Percentiles rank a stretch among this genome's conserved stretches.
Conservation (phyloP, 2,113 vertebrate species). For the Pygoscelis adeliae region DNA sequence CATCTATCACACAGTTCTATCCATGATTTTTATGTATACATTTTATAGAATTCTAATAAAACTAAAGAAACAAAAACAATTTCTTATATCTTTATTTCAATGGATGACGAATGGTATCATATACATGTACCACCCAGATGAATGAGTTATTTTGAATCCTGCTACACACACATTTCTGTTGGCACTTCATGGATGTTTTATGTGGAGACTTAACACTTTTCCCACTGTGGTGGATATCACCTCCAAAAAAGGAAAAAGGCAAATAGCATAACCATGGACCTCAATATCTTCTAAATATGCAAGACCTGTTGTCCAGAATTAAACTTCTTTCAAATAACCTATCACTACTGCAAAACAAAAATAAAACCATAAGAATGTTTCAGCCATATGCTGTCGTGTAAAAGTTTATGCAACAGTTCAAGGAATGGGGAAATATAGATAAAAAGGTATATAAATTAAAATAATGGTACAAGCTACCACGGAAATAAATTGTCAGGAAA, state of each 20-base stretch:
- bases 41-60: neutral
- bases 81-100: neutral
- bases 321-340: neutral
- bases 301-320: neutral
- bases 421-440: neutral
- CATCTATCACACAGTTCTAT: neutral
- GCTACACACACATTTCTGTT: neutral
- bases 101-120: neutral
- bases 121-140: fast-evolving
- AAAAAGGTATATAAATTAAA: neutral
- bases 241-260: neutral
- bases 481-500: neutral
- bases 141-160: neutral
- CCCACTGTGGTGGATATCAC: neutral
- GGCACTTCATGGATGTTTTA: neutral
- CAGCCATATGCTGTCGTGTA: neutral
- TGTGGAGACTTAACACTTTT: neutral
- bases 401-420: neutral
- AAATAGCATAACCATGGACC: neutral
- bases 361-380: neutral
- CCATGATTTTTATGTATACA: neutral
- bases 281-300: neutral
- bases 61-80: neutral
- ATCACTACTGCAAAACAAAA: neutral
- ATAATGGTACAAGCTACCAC: neutral